Conservation (phyloP, 2,113 vertebrate species). For the Ctenodactylus gundi region DNA sequence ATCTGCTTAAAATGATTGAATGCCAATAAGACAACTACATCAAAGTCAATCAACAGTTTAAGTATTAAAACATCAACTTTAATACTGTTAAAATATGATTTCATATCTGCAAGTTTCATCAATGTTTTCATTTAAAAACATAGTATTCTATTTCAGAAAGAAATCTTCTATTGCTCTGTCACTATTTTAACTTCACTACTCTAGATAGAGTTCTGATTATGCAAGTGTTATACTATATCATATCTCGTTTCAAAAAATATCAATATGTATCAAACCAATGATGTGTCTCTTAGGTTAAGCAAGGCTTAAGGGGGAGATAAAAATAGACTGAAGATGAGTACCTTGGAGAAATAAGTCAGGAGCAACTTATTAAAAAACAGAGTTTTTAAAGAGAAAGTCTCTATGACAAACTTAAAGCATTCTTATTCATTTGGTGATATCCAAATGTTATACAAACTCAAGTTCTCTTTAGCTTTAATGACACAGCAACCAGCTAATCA, state of each 20-base stretch:
- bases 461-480: neutral
- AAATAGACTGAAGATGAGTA: conserved; percentile 49
- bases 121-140: conserved; percentile 51
- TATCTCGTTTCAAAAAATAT: conserved; percentile 61
- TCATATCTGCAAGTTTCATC: conserved; percentile 61
- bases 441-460: neutral
- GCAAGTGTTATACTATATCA: conserved; percentile 46
- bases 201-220: conserved; percentile 78
- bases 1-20: conserved; percentile 70
- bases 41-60: conserved; percentile 76
- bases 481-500: neutral
- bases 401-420: neutral
- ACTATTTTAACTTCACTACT: conserved; percentile 65
- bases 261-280: conserved; percentile 54
- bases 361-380: conserved; percentile 25
- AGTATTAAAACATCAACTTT: conserved; percentile 61
- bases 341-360: conserved; percentile 22
- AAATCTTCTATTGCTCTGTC: conserved; percentile 64
- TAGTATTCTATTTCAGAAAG: conserved; percentile 69
- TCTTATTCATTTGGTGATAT: conserved; percentile 36
- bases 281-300: neutral
- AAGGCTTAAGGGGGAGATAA: neutral
- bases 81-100: conserved; percentile 64
- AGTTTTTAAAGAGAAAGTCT: neutral
- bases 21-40: conserved; percentile 70